Base-by-base conservation (phyloP, 2,797 vertebrate species). In the Sternotherus odoratus region DNA sequence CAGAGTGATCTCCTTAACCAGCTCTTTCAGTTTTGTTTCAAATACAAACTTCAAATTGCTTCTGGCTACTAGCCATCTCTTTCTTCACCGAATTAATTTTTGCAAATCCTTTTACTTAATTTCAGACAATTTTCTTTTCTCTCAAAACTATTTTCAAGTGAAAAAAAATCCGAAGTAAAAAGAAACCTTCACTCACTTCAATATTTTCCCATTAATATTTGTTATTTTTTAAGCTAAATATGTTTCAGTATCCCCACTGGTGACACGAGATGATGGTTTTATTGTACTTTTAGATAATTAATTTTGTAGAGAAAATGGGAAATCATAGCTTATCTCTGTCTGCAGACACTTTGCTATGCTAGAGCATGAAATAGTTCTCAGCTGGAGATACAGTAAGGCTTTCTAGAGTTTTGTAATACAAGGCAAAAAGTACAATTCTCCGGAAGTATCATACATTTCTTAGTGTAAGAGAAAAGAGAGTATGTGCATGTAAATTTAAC, bases 251-350 rank as follows among this genome's bases (percentile, higher is more conserved):
- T 91, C 57, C 94, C 86, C 9, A 4, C 43, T 87, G 74, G 86
- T 97, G 94, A 97, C 92, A 95, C 4, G 33, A 97, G 90, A 94
- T 96, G 95, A 95, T 92, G 82, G 91, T 96, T 98, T 98, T 96
- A 96, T 96, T 97, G 94, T 96, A 91, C 89, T 94, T 94, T 93
- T 96, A 95, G 94, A 96, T 97, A 97, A 92, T 96, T 97, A 97
- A 97, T 98, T 98, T 97, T 95, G 78, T 85, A 96, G 92, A 95
- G 95, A 97, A 98, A 98, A 96, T 95, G 93, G 86, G 86, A 95
- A 97, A 94, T 85, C 94, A 79, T 82, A 86, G 96, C 97, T 98
- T 98, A 98, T 98, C 98, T 98, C 96, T 94, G 87, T 94, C 95
- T 97, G 97, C 97, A 98, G 98, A 98, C 87, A 94, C 91, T 96